A percentile compares a stretch with the other conserved stretches of the same genome.
phyloP scores from a whole-genome alignment of 2,113 vertebrate genomes.

The Heteronetta atricapilla region DNA sequence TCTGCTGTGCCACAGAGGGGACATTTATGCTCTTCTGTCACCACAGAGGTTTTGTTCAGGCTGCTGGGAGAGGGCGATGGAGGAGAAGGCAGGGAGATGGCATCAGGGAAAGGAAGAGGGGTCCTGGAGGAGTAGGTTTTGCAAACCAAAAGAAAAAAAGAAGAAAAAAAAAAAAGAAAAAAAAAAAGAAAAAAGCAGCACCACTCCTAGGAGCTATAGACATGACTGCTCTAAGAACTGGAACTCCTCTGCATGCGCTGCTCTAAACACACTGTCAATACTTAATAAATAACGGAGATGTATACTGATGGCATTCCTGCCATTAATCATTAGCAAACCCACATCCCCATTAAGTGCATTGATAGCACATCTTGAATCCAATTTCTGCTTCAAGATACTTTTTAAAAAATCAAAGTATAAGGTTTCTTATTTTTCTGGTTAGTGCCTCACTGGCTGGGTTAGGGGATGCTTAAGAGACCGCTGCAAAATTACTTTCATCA shows the following conservation, averaged over 20 bases:
- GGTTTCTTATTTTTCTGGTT: conserved; percentile 12
- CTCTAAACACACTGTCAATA: conserved; percentile 29
- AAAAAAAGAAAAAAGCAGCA: neutral
- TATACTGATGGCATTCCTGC: neutral
- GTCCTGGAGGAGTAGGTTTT: neutral
- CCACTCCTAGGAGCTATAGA: neutral
- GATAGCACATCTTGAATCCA: conserved; percentile 13
- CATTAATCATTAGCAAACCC: neutral
- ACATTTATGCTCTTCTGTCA: neutral
- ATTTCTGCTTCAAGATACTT: neutral
- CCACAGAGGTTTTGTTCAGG: neutral
- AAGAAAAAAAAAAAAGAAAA: too few species aligned
- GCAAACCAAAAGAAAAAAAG: neutral
- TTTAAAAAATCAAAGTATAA: neutral
- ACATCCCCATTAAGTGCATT: neutral
- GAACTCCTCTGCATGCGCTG: neutral
- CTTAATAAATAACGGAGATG: conserved; percentile 39
- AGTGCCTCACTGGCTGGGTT: neutral
- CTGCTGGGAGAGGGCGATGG: neutral
- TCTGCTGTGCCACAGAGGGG: neutral
- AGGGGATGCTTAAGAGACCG: neutral
- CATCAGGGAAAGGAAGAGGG: neutral
- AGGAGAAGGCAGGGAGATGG: neutral
- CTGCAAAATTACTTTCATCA: conserved; percentile 37
- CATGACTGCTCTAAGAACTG: neutral